Conservation (phyloP, 2,888 invertebrate genomes). For the Drosophila barbarae region DNA sequence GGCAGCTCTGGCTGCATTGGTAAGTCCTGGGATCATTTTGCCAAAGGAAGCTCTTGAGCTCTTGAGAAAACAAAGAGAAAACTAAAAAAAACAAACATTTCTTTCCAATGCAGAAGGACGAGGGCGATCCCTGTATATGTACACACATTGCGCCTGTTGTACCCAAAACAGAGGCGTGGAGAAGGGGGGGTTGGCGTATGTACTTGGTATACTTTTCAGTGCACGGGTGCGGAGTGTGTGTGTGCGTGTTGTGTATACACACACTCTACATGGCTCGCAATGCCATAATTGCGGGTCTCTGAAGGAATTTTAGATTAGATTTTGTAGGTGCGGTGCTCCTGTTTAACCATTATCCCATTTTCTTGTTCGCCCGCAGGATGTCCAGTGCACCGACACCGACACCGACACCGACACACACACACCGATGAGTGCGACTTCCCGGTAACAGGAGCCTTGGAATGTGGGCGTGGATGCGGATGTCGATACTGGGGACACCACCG, state of each 20-base stretch:
- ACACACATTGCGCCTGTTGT: constrained; percentile 18
- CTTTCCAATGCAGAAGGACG: background rate
- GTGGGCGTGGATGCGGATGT: background rate
- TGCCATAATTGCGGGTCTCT: constrained; percentile 24
- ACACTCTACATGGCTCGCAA: constrained; percentile 7
- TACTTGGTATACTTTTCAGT: constrained; percentile 26
- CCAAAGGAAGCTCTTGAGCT: background rate
- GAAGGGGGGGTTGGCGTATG: background rate
- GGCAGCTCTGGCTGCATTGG: constrained; percentile 7
- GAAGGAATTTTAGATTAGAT: constrained; percentile 39
- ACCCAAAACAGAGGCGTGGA: constrained; percentile 11
- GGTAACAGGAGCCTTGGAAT: background rate
- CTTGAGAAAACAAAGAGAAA: background rate
- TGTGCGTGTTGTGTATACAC: constrained; percentile 15
- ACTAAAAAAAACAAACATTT: background rate
- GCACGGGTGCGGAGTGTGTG: constrained; percentile 1
- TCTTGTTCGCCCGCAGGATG: constrained; percentile 2
- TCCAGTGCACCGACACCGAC: constrained; percentile 5
- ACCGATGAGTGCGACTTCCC: background rate
- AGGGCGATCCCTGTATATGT: constrained; percentile 4
- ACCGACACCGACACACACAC: background rate
- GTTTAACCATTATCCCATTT: constrained; percentile 14
- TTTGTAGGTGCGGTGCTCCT: constrained; percentile 33
- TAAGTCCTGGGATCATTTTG: background rate
- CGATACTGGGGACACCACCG: constrained; percentile 4